Evolutionary conservation across 2,113 vertebrate genomes (phyloP), one percentile per base, ranked within the genome.

Genomic region (Columba janthina): DNA sequence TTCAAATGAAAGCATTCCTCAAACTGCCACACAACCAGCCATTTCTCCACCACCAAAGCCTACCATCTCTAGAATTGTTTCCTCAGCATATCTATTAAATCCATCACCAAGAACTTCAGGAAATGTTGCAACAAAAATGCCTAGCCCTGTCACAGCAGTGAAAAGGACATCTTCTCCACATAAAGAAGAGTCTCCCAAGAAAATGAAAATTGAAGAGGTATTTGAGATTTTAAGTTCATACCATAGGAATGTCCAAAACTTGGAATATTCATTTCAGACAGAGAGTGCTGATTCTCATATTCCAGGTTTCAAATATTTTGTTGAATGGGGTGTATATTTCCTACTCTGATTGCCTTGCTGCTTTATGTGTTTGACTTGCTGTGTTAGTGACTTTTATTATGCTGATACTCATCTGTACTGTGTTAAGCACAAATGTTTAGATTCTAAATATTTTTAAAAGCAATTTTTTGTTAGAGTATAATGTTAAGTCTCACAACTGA

Each of bases 1-100:
- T 97, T 98, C 97, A 82, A 98, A 98, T 84, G 98, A 98, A 96
- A 98, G 98, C 98, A 98, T 98, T 98, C 98, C 97, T 97, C 98
- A 97, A 92, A 98, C 98, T 98, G 98, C 98, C 97, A 97, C 95
- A 93, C 95, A 97, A 56, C 98, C 97, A 96, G 97, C 97, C 97
- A 97, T 97, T 96, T 96, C 97, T 91, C 96, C 97, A 88, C 97
- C 98, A 96, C 97, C 98, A 97, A 98, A 97, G 97, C 97, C 98
- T 97, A 93, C 96, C 66, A 96, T 97, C 94, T 97, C 97, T 94
- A 97, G 98, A 96, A 96, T 98, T 84, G 97, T 96, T 96, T 97
- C 98, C 64, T 97, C 98, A 93, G 96, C 97, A 28, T 98, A 97
- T 92, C 90, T 98, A 92, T 97, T 97, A 93, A 98, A 98, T 96